Percentiles rank a stretch among this genome's conserved stretches.
Evolutionary conservation across 2,113 vertebrate species (phyloP).

Genomic region (Struthio camelus): DNA sequence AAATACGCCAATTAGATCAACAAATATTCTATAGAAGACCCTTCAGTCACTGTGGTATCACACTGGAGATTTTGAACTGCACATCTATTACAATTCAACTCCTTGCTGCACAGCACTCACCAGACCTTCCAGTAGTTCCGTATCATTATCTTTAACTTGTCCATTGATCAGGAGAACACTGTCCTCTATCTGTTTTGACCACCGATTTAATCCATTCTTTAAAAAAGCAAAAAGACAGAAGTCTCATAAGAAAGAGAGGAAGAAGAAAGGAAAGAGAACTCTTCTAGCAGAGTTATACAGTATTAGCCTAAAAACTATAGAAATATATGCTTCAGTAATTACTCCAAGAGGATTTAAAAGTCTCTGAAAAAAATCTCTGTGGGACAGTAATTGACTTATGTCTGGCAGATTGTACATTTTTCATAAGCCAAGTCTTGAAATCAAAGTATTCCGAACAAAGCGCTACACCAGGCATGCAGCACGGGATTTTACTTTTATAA

Average conservation of each 20-base stretch:
- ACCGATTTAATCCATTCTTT: slow-evolving; percentile 85
- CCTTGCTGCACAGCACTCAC: slow-evolving; percentile 64
- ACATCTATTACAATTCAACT: neutral
- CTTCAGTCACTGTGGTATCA: neutral
- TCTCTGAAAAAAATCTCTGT: neutral
- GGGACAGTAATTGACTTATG: neutral
- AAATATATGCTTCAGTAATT: neutral
- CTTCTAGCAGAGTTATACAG: neutral
- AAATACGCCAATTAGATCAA: neutral
- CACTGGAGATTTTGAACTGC: neutral
- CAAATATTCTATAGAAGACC: neutral
- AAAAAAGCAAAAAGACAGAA: slow-evolving; percentile 22
- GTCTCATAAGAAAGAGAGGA: neutral
- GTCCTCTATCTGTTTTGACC: slow-evolving; percentile 86
- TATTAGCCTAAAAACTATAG: neutral
- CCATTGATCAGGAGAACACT: slow-evolving; percentile 88
- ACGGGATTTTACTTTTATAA: neutral
- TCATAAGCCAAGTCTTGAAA: neutral
- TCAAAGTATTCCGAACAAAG: neutral
- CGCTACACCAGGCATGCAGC: neutral
- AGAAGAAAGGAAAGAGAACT: neutral
- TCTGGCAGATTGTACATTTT: neutral
- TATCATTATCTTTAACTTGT: slow-evolving; percentile 79
- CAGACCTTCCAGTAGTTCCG: slow-evolving; percentile 85
- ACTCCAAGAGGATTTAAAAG: neutral